phyloP scores from a whole-genome alignment of 2,888 invertebrate species.

The Julus scandinavius region DNA sequence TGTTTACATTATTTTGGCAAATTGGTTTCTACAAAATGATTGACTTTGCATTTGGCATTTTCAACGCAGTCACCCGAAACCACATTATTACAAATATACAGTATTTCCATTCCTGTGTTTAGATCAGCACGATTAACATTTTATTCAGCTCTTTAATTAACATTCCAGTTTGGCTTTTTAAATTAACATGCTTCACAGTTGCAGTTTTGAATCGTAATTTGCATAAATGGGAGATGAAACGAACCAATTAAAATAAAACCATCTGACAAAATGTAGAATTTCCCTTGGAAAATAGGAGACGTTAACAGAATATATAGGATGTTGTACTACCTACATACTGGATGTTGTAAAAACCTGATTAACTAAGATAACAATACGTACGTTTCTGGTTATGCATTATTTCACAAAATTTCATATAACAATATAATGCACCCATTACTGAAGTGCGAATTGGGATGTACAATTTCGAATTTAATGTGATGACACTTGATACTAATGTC shows the following conservation, averaged over 20 bases:
- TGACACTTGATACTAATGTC: too few relatives aligned
- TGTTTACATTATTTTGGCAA: neutral
- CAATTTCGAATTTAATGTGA: too few relatives aligned
- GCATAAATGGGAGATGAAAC: neutral
- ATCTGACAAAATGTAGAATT: too few relatives aligned
- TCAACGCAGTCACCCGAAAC: neutral
- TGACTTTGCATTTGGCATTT: neutral
- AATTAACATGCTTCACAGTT: neutral
- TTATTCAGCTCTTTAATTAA: neutral
- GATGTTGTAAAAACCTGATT: neutral
- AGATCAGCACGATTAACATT: neutral
- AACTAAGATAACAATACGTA: too few relatives aligned
- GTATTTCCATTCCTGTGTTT: neutral
- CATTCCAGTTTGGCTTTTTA: neutral
- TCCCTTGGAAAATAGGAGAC: neutral
- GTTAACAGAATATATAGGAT: neutral
- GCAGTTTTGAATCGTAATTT: neutral
- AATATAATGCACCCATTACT: too few relatives aligned
- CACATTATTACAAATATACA: neutral
- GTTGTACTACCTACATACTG: neutral
- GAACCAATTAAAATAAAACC: too few relatives aligned
- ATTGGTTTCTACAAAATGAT: neutral
- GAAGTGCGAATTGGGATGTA: too few relatives aligned
- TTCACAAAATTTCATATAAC: too few relatives aligned
- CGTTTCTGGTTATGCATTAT: too few relatives aligned